Percentiles rank a stretch among this genome's conserved stretches.
Evolutionary conservation across 1,140 invertebrate genomes (phyloP).

Genomic region (Zophobas atratus): DNA sequence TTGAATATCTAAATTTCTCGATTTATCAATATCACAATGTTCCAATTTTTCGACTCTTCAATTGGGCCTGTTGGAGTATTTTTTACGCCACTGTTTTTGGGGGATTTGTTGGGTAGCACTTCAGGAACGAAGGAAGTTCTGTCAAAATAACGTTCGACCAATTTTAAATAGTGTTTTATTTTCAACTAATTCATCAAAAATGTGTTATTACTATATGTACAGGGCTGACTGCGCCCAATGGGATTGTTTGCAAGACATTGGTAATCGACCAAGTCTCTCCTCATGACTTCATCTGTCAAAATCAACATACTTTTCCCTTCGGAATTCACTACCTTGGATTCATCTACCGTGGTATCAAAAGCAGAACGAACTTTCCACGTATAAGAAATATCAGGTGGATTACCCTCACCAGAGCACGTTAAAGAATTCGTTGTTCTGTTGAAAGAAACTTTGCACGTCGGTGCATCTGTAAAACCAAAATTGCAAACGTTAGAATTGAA

Average conservation of each 20-base stretch:
- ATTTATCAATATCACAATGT: too few relatives aligned
- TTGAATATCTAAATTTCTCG: too few relatives aligned
- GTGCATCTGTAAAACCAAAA: neutral
- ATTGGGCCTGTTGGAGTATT: too few relatives aligned
- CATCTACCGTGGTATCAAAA: neutral
- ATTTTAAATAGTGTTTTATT: too few relatives aligned
- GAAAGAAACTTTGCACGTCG: neutral
- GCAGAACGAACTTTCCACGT: neutral
- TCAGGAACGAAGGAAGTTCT: too few relatives aligned
- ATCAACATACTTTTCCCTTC: neutral
- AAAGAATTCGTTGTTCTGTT: neutral
- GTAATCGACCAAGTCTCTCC: neutral
- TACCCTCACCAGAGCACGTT: neutral
- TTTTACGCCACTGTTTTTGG: too few relatives aligned
- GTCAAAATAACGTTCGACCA: too few relatives aligned
- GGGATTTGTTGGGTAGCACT: too few relatives aligned
- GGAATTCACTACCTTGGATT: neutral
- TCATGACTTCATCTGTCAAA: neutral
- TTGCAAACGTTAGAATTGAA: too few relatives aligned
- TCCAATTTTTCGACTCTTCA: too few relatives aligned
- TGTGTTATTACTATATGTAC: neutral
- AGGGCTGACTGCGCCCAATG: neutral
- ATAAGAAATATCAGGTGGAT: neutral
- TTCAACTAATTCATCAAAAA: too few relatives aligned
- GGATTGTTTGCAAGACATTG: neutral